These are phyloP conservation scores for Amblyornis subalaris DNA, from an alignment of 2,113 vertebrate genomes.

Conservation along the genomic window DNA sequence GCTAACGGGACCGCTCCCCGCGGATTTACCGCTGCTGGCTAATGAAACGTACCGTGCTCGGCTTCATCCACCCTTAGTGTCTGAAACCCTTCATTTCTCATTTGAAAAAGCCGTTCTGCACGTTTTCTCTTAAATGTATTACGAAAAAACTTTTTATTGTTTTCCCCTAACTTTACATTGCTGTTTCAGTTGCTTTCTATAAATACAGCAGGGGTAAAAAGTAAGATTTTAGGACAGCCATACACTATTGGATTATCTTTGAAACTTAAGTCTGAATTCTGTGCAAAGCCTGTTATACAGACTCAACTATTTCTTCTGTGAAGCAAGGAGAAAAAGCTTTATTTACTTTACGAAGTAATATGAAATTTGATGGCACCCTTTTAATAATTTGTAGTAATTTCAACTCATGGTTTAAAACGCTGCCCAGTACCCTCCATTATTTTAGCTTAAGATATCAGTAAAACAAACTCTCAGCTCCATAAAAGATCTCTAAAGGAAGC, in stretches of 20 bases:
- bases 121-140: not conserved
- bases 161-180: not conserved
- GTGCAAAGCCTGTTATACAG: not conserved
- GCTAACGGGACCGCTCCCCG: rapidly evolving
- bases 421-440: not conserved
- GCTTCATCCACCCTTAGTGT: rapidly evolving
- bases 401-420: not conserved
- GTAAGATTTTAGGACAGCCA: not conserved
- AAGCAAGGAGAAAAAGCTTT: not conserved
- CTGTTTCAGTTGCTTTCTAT: not conserved
- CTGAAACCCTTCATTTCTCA: not conserved
- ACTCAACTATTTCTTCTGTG: not conserved
- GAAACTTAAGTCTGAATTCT: not conserved
- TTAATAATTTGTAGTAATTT: not conserved
- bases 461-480: not conserved
- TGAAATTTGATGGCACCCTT: not conserved
- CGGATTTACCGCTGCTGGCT: rapidly evolving
- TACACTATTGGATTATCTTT: not conserved
- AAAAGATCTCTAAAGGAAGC: not conserved
- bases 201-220: not conserved
- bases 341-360: not conserved
- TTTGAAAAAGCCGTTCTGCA: not conserved
- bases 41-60: rapidly evolving
- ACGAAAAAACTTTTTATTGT: not conserved
- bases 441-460: not conserved